Conservation (phyloP, 2,888 invertebrate species). For the Timema podura region DNA sequence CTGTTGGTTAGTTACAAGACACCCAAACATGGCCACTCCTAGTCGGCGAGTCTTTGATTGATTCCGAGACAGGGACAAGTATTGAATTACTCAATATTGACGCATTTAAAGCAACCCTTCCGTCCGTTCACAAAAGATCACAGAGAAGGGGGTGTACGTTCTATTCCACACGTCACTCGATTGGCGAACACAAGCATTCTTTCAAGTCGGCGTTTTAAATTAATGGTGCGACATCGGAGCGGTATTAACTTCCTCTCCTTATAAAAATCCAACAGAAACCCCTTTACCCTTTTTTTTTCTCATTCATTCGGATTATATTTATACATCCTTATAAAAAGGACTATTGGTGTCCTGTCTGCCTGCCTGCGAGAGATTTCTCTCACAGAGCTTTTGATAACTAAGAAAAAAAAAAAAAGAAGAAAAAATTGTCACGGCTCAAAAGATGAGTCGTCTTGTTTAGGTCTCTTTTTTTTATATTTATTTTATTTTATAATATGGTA, state of each 20-base stretch:
- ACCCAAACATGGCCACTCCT: neutral
- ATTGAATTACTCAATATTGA: slow-evolving; percentile 11
- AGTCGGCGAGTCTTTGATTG: slow-evolving; percentile 15
- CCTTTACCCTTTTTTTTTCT: slow-evolving; percentile 3
- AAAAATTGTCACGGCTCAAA: neutral
- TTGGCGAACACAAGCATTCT: too few relatives aligned
- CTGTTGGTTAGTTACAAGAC: too few relatives aligned
- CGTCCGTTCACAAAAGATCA: neutral
- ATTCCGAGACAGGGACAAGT: neutral
- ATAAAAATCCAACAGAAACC: too few relatives aligned
- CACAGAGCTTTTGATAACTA: neutral
- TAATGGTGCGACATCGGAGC: slow-evolving; percentile 9
- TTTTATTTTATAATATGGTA: slow-evolving; percentile 6
- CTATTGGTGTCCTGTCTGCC: slow-evolving; percentile 4
- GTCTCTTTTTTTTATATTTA: too few relatives aligned
- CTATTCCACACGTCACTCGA: neutral
- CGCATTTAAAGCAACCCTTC: neutral
- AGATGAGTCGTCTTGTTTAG: neutral
- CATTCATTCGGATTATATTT: slow-evolving; percentile 6
- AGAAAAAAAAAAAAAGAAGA: too few relatives aligned
- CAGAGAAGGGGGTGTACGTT: slow-evolving; percentile 1
- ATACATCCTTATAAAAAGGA: slow-evolving; percentile 8
- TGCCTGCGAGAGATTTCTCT: neutral
- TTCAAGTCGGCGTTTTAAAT: slow-evolving; percentile 12
- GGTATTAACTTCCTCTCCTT: neutral